These are phyloP conservation scores for Coenonympha arcania DNA, from an alignment of 2,888 invertebrate genomes.

Conservation along the genomic window DNA sequence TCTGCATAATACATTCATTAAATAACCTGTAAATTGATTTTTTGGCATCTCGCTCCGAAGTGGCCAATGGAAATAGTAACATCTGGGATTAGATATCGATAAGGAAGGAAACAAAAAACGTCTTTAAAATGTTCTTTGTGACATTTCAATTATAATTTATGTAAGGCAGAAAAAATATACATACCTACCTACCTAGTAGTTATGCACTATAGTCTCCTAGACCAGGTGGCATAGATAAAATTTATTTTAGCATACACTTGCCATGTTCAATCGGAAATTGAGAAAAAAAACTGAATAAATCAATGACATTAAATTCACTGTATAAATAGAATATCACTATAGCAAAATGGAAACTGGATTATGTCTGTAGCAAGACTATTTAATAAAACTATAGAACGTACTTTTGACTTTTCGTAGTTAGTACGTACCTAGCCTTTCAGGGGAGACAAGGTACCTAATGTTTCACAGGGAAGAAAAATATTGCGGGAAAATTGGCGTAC, in stretches of 20 bases:
- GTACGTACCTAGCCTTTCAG: no score
- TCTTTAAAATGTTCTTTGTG: slow-evolving; percentile 38
- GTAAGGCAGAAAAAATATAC: slow-evolving; percentile 18
- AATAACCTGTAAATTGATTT: slow-evolving; percentile 62
- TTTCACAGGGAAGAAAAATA: no score
- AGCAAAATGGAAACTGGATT: background rate
- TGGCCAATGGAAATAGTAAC: slow-evolving; percentile 43
- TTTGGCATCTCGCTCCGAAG: slow-evolving; percentile 40
- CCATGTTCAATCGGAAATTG: slow-evolving; percentile 3
- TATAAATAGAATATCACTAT: background rate
- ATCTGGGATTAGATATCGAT: slow-evolving; percentile 35
- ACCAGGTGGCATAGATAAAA: slow-evolving; percentile 22
- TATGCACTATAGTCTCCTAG: slow-evolving; percentile 21
- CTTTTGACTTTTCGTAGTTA: no score
- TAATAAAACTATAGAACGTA: background rate
- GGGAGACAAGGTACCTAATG: no score
- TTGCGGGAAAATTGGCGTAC: no score
- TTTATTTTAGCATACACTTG: slow-evolving; percentile 16
- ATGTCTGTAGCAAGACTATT: background rate
- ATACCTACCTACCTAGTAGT: background rate
- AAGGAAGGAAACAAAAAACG: slow-evolving; percentile 52
- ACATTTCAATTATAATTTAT: slow-evolving; percentile 45
- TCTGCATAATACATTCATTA: slow-evolving; percentile 64
- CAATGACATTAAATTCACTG: slow-evolving; percentile 5
- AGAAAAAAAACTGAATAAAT: slow-evolving; percentile 7